phyloP scores from a whole-genome alignment of 2,113 vertebrate species.

The Colistium nudipinnis region DNA sequence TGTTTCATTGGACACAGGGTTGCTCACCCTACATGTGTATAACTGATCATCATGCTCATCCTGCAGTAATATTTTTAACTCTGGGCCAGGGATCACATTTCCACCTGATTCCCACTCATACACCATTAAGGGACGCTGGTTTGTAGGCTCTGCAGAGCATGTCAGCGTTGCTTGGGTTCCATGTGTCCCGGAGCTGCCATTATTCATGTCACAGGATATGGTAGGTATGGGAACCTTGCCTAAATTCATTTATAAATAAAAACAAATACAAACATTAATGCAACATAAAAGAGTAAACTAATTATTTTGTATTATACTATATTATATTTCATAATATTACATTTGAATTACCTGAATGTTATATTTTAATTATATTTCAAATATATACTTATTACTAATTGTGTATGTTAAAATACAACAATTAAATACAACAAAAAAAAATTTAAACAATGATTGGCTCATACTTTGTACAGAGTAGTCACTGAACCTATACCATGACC shows the following conservation, averaged over 20 bases:
- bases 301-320: too few relatives aligned
- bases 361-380: too few relatives aligned
- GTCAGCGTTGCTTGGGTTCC: slow-evolving; percentile 29
- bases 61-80: slow-evolving; percentile 37
- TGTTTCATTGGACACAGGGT: slow-evolving; percentile 29
- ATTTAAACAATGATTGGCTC: too few relatives aligned
- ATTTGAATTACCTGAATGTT: neutral
- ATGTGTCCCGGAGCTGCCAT: neutral
- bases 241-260: slow-evolving; percentile 9
- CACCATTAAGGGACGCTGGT: neutral
- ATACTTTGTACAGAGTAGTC: neutral
- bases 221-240: slow-evolving; percentile 48
- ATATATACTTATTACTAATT: too few relatives aligned
- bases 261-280: neutral
- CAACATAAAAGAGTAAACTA: too few relatives aligned
- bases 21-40: slow-evolving; percentile 56
- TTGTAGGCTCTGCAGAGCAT: slow-evolving; percentile 43
- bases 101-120: slow-evolving; percentile 47
- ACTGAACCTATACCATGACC: neutral
- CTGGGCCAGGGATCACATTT: neutral
- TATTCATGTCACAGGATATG: slow-evolving; percentile 51
- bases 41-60: slow-evolving; percentile 5
- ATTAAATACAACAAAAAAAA: too few relatives aligned
- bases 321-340: too few relatives aligned
- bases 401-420: too few relatives aligned